phyloP scores from a whole-genome alignment of 2,888 invertebrate genomes.

The Drosophila incognita region DNA sequence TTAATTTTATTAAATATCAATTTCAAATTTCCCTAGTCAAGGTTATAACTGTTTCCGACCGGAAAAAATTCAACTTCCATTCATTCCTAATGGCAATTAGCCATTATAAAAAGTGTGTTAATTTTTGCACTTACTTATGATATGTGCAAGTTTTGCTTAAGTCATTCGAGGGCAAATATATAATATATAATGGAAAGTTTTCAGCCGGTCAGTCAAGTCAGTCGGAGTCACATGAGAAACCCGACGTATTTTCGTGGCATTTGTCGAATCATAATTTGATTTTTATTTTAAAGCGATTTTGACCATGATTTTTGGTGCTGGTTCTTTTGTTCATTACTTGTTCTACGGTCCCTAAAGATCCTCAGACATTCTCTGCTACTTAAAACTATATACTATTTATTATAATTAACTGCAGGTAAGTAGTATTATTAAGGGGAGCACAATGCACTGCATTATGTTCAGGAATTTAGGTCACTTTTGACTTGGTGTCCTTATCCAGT shows the following conservation, averaged over 20 bases:
- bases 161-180: slow-evolving; percentile 21
- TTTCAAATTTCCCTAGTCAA: background rate
- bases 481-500: slow-evolving; percentile 32
- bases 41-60: slow-evolving; percentile 6
- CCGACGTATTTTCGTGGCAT: slow-evolving; percentile 24
- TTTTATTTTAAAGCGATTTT: slow-evolving; percentile 51
- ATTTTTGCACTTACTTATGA: slow-evolving; percentile 8
- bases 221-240: slow-evolving; percentile 53
- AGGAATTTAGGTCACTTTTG: slow-evolving; percentile 27
- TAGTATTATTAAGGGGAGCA: slow-evolving; percentile 40
- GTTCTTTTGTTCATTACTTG: slow-evolving; percentile 1
- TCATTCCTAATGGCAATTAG: background rate
- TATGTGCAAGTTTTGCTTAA: slow-evolving; percentile 12
- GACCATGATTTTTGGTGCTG: slow-evolving; percentile 38
- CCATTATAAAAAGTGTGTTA: background rate
- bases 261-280: slow-evolving; percentile 35
- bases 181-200: slow-evolving; percentile 48
- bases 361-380: slow-evolving; percentile 74
- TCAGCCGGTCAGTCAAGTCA: slow-evolving; percentile 31
- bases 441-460: slow-evolving; percentile 67
- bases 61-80: slow-evolving; percentile 18
- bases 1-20: background rate
- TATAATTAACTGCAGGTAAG: slow-evolving; percentile 30
- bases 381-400: slow-evolving; percentile 26
- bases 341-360: slow-evolving; percentile 29